phyloP scores from a whole-genome alignment of 2,113 vertebrate genomes.

The Mobula birostris region DNA sequence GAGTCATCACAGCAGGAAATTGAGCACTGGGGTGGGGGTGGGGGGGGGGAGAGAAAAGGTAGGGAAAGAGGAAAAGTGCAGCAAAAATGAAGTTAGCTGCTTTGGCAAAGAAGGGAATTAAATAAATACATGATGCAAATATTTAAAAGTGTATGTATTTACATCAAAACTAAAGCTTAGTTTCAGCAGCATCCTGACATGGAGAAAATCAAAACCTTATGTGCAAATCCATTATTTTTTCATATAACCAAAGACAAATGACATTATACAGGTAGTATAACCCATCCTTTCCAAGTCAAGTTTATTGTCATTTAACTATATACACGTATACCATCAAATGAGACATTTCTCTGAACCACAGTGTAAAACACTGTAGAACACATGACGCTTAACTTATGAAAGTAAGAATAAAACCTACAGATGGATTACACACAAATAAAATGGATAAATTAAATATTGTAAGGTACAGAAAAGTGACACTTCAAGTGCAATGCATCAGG shows the following conservation, averaged over 20 bases:
- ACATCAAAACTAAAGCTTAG: not conserved
- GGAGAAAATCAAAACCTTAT: not conserved
- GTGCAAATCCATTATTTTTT: not conserved
- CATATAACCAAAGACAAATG: not conserved
- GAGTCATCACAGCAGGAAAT: not conserved
- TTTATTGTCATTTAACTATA: no score
- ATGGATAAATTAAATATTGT: no score
- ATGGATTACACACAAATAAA: no score
- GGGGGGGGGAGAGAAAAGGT: no score
- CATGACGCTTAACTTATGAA: no score
- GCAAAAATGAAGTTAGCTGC: not conserved
- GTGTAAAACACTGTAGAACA: no score
- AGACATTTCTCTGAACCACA: no score
- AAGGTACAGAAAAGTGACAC: no score
- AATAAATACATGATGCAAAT: not conserved
- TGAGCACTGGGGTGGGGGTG: not conserved
- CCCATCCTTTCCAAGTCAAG: not conserved
- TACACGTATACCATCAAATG: no score
- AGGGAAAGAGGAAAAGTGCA: not conserved
- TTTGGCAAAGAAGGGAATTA: not conserved
- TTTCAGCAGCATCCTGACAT: not conserved
- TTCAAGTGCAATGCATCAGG: no score
- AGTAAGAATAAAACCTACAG: no score
- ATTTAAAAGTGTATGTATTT: not conserved
- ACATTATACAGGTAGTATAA: not conserved